Evolutionary conservation across 2,797 vertebrate genomes (phyloP).

Genomic region (Scyliorhinus canicula): DNA sequence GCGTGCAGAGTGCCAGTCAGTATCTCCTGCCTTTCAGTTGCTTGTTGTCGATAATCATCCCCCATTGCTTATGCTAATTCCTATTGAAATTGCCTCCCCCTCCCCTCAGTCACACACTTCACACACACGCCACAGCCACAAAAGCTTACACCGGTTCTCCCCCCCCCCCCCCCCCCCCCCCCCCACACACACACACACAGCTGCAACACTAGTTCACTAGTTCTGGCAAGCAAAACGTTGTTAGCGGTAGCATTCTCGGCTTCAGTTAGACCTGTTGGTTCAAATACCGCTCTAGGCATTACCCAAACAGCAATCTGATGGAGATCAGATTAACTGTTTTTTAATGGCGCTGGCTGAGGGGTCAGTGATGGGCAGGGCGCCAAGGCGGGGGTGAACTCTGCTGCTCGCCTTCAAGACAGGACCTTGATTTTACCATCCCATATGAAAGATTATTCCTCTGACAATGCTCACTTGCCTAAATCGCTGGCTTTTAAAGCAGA

Average conservation of each 20-base stretch:
- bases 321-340: not conserved
- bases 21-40: not conserved
- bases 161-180: no score
- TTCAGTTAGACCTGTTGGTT: not conserved
- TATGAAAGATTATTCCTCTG: not conserved
- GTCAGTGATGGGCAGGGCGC: not conserved
- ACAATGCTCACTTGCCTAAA: no score
- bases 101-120: not conserved
- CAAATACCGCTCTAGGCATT: not conserved
- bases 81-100: not conserved
- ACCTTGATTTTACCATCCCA: not conserved
- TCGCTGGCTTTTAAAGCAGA: no score
- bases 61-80: not conserved
- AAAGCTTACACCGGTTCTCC: not conserved
- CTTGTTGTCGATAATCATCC: not conserved
- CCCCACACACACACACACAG: no score
- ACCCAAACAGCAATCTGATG: not conserved
- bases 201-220: not conserved
- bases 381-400: not conserved
- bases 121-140: not conserved
- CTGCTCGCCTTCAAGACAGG: not conserved
- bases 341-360: not conserved
- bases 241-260: not conserved
- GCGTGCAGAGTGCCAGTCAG: not conserved
- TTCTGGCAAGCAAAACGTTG: not conserved